These are phyloP conservation scores for Dendrolimus pini DNA, from an alignment of 2,888 invertebrate species.

Conservation along the genomic window DNA sequence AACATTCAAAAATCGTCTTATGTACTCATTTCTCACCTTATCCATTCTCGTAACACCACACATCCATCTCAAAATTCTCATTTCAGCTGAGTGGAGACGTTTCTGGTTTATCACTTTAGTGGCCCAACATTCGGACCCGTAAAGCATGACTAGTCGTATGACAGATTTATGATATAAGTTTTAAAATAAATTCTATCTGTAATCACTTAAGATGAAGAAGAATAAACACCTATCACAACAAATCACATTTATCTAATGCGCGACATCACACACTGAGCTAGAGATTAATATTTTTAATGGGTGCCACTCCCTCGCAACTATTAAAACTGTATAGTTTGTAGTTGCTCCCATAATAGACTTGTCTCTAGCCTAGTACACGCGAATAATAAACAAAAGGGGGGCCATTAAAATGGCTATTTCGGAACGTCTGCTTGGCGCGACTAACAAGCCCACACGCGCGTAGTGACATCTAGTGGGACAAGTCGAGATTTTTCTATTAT, in stretches of 20 bases:
- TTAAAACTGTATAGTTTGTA: neutral
- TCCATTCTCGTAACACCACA: too few relatives aligned
- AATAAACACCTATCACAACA: neutral
- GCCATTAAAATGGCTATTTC: slow-evolving; percentile 69
- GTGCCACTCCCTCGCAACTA: neutral
- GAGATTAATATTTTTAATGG: neutral
- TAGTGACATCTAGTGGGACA: neutral
- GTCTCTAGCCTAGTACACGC: slow-evolving; percentile 31
- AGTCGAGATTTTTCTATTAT: neutral
- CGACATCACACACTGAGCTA: neutral
- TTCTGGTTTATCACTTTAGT: too few relatives aligned
- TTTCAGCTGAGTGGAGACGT: too few relatives aligned
- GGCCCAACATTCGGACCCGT: too few relatives aligned
- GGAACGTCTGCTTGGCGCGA: slow-evolving; percentile 41
- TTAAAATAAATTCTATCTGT: too few relatives aligned
- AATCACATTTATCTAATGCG: neutral
- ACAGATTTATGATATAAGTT: too few relatives aligned
- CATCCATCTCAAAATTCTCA: too few relatives aligned
- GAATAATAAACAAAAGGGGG: slow-evolving; percentile 64
- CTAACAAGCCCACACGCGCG: slow-evolving; percentile 22
- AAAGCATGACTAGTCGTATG: too few relatives aligned
- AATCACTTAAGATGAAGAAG: too few relatives aligned
- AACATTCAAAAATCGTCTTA: too few relatives aligned
- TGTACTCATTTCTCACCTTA: too few relatives aligned
- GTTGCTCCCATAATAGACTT: slow-evolving; percentile 23